Evolutionary conservation across 2,113 vertebrate genomes (phyloP).

Genomic region (Carettochelys insculpta): DNA sequence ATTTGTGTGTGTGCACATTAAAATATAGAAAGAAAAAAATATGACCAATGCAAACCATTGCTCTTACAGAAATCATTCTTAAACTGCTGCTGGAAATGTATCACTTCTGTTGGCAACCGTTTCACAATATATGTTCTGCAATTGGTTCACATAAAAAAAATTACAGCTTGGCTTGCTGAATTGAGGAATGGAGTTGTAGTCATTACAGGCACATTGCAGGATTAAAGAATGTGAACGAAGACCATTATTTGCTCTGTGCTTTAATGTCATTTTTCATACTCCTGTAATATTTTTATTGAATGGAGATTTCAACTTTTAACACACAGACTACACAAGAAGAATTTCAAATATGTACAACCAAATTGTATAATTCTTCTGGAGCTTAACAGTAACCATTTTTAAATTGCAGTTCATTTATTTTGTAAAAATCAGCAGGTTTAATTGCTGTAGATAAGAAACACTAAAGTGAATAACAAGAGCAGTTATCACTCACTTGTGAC

Average conservation of each 20-base stretch:
- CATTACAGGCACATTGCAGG: not conserved
- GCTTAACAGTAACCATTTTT: not conserved
- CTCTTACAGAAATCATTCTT: not conserved
- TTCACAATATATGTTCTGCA: not conserved
- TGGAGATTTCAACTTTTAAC: not conserved
- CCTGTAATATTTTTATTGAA: not conserved
- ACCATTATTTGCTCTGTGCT: rapidly evolving
- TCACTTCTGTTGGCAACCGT: not conserved
- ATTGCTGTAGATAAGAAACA: not conserved
- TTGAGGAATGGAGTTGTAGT: not conserved
- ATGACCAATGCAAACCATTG: not conserved
- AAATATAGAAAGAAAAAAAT: not conserved
- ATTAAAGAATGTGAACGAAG: not conserved
- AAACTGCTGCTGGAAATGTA: not conserved
- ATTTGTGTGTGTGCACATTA: not conserved
- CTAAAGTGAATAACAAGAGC: not conserved
- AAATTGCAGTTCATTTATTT: constrained; percentile 8
- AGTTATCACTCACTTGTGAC: not conserved
- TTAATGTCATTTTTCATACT: not conserved
- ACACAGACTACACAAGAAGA: not conserved
- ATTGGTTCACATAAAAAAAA: not conserved
- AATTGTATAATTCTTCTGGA: not conserved
- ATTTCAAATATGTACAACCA: not conserved
- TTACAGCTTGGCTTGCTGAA: not conserved
- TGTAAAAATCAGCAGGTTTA: constrained; percentile 21